Evolutionary conservation across 1,140 invertebrate genomes (phyloP).

Genomic region (Helicoverpa zea): DNA sequence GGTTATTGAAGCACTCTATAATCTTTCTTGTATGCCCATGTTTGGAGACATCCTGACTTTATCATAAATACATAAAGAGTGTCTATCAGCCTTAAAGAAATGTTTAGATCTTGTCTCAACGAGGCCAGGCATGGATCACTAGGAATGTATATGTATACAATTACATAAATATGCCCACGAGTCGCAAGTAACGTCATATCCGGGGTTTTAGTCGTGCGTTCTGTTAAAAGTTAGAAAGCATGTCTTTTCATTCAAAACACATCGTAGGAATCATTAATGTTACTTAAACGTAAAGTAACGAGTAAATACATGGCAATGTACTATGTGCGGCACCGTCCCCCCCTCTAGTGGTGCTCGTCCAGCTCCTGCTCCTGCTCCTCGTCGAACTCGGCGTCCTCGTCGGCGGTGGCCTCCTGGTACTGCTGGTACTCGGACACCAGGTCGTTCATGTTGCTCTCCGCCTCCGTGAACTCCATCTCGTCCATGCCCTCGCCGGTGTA

Average conservation of each 20-base stretch:
- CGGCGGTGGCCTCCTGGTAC: slow-evolving; percentile 93
- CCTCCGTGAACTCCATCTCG: slow-evolving; percentile 94
- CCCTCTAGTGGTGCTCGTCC: slow-evolving; percentile 82
- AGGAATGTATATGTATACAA: slow-evolving; percentile 80
- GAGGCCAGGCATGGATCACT: slow-evolving; percentile 63
- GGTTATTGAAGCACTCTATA: slow-evolving; percentile 80
- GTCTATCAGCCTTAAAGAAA: slow-evolving; percentile 73
- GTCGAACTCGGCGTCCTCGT: slow-evolving; percentile 89
- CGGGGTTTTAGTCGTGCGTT: slow-evolving; percentile 78
- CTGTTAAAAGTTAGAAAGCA: slow-evolving; percentile 85
- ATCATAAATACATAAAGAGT: slow-evolving; percentile 72
- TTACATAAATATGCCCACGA: slow-evolving; percentile 60
- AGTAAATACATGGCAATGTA: slow-evolving; percentile 72
- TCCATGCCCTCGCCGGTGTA: slow-evolving; percentile 95
- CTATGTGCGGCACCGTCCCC: slow-evolving; percentile 48
- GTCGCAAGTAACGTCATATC: slow-evolving; percentile 65
- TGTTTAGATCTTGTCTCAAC: slow-evolving; percentile 75
- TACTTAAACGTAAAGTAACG: slow-evolving; percentile 75
- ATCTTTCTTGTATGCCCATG: slow-evolving; percentile 65
- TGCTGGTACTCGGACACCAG: slow-evolving; percentile 92
- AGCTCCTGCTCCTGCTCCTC: slow-evolving; percentile 94
- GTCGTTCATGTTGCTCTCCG: slow-evolving; percentile 87
- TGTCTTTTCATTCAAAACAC: slow-evolving; percentile 69
- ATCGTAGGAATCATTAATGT: slow-evolving; percentile 81
- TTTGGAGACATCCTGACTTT: slow-evolving; percentile 64